These are phyloP conservation scores for Pachypsylla venusta DNA, from an alignment of 1,140 invertebrate species.

Conservation along the genomic window DNA sequence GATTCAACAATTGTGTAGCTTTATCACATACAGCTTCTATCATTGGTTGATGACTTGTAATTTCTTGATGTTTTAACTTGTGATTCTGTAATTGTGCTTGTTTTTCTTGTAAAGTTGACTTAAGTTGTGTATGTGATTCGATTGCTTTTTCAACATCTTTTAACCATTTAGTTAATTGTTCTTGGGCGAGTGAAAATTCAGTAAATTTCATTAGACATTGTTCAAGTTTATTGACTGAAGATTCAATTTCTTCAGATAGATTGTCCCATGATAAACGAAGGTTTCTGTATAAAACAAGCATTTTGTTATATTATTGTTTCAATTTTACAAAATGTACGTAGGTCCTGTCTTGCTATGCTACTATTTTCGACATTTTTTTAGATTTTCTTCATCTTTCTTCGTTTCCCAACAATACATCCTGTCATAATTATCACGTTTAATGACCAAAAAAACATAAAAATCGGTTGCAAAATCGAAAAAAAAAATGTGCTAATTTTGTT, in stretches of 20 bases:
- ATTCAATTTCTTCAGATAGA: conserved; percentile 67
- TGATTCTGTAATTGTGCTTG: conserved; percentile 81
- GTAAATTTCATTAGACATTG: conserved; percentile 76
- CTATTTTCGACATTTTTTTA: too few species aligned
- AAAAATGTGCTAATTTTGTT: too few species aligned
- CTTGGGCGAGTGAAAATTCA: conserved; percentile 74
- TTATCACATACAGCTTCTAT: conserved; percentile 85
- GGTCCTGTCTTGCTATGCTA: too few species aligned
- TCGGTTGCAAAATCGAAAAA: too few species aligned
- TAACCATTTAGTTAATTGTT: conserved; percentile 83
- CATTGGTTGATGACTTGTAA: conserved; percentile 75
- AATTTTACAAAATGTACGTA: too few species aligned
- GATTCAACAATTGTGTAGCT: conserved; percentile 73
- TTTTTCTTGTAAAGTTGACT: conserved; percentile 84
- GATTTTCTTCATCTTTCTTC: too few species aligned
- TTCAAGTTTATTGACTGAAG: conserved; percentile 63
- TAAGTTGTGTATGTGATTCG: conserved; percentile 78
- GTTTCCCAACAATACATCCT: too few species aligned
- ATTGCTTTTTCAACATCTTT: conserved; percentile 80
- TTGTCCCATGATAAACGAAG: conserved; percentile 73
- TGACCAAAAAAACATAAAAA: too few species aligned
- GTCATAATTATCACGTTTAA: too few species aligned
- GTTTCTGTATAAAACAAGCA: too few species aligned
- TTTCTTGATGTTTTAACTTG: conserved; percentile 88
- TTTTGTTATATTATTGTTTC: too few species aligned